A percentile compares a stretch with the other conserved stretches of the same genome.
phyloP scores from a whole-genome alignment of 2,797 vertebrate genomes.

The Anguilla anguilla region DNA sequence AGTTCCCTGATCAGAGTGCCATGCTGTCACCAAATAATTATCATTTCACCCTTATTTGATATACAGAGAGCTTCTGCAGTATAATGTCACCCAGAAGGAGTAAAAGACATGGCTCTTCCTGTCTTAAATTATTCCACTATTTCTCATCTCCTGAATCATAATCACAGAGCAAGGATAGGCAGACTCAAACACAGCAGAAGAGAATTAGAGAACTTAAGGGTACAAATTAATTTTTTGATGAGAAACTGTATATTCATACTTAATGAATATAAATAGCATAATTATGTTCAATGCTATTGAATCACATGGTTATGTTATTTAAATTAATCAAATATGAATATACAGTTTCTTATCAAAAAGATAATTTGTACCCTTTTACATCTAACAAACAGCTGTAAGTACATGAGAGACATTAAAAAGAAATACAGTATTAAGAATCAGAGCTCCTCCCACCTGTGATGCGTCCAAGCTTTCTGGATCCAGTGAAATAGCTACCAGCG shows the following conservation, averaged over 20 bases:
- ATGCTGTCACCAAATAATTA: too few relatives aligned
- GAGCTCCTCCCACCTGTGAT: slow-evolving; percentile 80
- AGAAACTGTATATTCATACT: too few relatives aligned
- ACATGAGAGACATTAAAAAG: neutral
- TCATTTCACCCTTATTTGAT: neutral
- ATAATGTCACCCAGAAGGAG: slow-evolving; percentile 13
- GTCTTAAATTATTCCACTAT: slow-evolving; percentile 2
- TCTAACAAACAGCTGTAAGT: neutral
- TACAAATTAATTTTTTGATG: too few relatives aligned
- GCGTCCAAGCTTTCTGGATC: slow-evolving; percentile 82
- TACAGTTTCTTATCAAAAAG: too few relatives aligned
- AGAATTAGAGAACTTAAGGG: too few relatives aligned
- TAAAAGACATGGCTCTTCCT: neutral
- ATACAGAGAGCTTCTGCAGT: neutral
- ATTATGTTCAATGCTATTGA: neutral
- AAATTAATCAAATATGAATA: too few relatives aligned
- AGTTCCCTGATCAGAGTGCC: too few relatives aligned
- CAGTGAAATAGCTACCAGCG: slow-evolving; percentile 82
- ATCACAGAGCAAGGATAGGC: slow-evolving; percentile 24
- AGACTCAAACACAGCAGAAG: neutral
- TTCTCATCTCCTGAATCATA: neutral
- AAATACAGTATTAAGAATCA: neutral
- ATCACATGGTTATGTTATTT: neutral
- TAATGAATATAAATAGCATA: too few relatives aligned
- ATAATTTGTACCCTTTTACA: neutral